These are phyloP conservation scores for Podiceps cristatus DNA, from an alignment of 2,113 vertebrate genomes.

Conservation along the genomic window DNA sequence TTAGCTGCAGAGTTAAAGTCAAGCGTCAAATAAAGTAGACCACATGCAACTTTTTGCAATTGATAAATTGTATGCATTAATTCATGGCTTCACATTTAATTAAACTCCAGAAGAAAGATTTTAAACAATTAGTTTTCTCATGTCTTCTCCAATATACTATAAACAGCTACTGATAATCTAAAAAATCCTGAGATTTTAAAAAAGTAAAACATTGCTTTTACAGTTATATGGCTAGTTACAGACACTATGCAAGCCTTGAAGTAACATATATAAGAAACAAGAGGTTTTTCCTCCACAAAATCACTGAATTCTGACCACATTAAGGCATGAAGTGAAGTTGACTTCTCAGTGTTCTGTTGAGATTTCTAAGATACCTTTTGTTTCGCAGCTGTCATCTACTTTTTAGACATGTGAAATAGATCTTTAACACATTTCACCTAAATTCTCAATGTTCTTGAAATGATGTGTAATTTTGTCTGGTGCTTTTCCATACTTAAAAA, in stretches of 20 bases:
- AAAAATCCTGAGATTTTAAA: neutral
- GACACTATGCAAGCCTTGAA: neutral
- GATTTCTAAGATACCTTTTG: neutral
- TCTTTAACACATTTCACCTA: neutral
- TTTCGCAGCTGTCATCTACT: neutral
- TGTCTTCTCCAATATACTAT: neutral
- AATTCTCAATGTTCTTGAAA: neutral
- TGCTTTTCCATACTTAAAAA: conserved; percentile 22
- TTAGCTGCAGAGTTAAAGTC: neutral
- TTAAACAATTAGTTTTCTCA: neutral
- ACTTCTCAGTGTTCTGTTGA: neutral
- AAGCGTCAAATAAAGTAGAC: neutral
- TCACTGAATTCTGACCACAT: neutral
- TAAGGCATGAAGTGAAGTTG: neutral
- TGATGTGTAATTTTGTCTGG: neutral
- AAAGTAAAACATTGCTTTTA: neutral
- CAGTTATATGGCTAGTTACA: neutral
- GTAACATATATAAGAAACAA: neutral
- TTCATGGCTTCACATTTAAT: neutral
- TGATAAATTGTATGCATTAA: neutral
- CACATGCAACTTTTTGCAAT: neutral
- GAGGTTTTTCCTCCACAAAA: neutral
- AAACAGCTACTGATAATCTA: neutral
- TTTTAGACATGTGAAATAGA: neutral
- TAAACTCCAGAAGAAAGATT: neutral